Percentiles rank a stretch among this genome's conserved stretches.
These are phyloP conservation scores for Zelostemma sp. DNA, from an alignment of 1,140 invertebrate species.

Conservation along the genomic window DNA sequence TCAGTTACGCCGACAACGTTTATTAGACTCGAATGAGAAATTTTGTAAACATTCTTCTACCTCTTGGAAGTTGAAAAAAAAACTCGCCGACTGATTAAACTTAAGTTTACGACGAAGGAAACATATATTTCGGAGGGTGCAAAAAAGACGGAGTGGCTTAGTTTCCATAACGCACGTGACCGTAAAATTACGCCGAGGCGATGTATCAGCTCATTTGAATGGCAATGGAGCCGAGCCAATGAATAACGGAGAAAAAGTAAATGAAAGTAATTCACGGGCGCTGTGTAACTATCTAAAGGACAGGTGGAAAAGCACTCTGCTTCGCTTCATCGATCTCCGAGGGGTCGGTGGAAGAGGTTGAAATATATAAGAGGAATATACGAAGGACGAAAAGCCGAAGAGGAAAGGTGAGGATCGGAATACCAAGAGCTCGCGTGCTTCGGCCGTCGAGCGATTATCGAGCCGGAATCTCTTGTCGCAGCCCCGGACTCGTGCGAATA, in stretches of 20 bases:
- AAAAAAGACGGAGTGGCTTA: too few species aligned
- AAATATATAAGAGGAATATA: constrained; percentile 23
- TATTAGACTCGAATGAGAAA: not conserved
- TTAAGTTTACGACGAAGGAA: too few species aligned
- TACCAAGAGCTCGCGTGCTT: constrained; percentile 38
- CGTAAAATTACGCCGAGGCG: constrained; percentile 27
- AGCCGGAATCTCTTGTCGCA: constrained; percentile 40
- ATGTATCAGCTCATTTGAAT: constrained; percentile 43
- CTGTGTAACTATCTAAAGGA: constrained; percentile 38
- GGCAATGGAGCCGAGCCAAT: constrained; percentile 26
- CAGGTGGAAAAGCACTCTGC: constrained; percentile 42
- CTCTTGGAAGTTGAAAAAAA: constrained; percentile 3
- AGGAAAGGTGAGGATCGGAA: constrained; percentile 14
- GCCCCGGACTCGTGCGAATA: constrained; percentile 26
- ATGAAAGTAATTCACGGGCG: constrained; percentile 35
- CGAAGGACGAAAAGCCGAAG: constrained; percentile 12
- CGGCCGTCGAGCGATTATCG: constrained; percentile 35
- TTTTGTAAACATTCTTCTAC: not conserved
- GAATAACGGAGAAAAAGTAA: constrained; percentile 41
- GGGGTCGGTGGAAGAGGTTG: constrained; percentile 9
- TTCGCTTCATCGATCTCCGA: constrained; percentile 44
- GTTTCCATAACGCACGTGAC: constrained; percentile 20
- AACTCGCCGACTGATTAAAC: constrained; percentile 7
- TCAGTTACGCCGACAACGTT: constrained; percentile 5
- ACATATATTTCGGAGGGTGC: not conserved